These are phyloP conservation scores for Daubentonia madagascariensis DNA, from an alignment of 2,113 vertebrate genomes.

Conservation along the genomic window DNA sequence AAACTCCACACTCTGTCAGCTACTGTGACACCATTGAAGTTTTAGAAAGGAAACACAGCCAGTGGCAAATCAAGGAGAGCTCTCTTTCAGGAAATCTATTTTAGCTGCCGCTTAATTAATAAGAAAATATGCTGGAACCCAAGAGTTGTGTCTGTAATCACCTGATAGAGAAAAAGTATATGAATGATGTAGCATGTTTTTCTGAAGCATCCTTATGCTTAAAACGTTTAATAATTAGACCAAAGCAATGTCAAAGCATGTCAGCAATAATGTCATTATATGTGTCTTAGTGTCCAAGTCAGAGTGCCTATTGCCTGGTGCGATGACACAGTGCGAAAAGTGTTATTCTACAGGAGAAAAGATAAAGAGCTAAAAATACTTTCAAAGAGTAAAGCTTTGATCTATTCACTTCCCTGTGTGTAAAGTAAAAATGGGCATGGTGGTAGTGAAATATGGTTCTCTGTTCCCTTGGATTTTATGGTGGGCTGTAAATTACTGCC, in stretches of 20 bases:
- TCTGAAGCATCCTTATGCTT: background rate
- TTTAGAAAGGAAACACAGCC: background rate
- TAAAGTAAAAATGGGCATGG: background rate
- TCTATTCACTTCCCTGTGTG: background rate
- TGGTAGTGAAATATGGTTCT: background rate
- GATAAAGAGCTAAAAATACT: background rate
- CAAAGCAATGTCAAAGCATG: background rate
- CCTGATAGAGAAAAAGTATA: background rate
- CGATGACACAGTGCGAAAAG: background rate
- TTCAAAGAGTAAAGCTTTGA: background rate
- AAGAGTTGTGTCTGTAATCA: background rate
- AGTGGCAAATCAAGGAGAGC: background rate
- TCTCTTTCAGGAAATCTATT: background rate
- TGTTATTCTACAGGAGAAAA: background rate
- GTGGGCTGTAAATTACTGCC: background rate
- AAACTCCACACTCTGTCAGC: background rate
- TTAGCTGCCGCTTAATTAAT: background rate
- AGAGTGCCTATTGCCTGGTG: background rate
- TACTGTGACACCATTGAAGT: background rate
- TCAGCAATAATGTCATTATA: rapidly evolving
- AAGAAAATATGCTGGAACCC: background rate
- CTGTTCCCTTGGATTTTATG: background rate
- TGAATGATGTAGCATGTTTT: background rate
- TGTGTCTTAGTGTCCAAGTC: background rate
- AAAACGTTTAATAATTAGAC: background rate